Percentiles rank a stretch among this genome's conserved stretches.
Evolutionary conservation across 2,888 invertebrate species (phyloP).

Genomic region (Baronia brevicornis): DNA sequence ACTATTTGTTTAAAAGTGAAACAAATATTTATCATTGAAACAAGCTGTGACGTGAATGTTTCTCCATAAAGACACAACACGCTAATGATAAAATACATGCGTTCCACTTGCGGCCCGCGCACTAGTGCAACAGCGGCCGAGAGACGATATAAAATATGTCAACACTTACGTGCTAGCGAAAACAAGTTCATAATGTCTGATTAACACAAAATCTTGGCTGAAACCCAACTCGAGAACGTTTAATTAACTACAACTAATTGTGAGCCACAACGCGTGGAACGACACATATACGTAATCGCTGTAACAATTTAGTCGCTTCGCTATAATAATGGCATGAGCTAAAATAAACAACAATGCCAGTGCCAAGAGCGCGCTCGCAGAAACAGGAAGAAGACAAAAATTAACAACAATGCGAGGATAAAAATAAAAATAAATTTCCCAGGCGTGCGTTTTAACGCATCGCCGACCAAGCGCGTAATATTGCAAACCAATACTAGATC

Average conservation of each 20-base stretch:
- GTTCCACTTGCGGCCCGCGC: slow-evolving; percentile 29
- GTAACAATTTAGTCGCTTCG: too few relatives aligned
- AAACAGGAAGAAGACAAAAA: slow-evolving; percentile 57
- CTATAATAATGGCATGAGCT: slow-evolving; percentile 20
- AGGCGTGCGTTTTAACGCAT: slow-evolving; percentile 33
- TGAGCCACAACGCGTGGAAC: slow-evolving; percentile 8
- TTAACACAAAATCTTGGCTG: slow-evolving; percentile 54
- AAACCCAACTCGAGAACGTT: slow-evolving; percentile 44
- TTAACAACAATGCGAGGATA: slow-evolving; percentile 50
- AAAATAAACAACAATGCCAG: slow-evolving; percentile 39
- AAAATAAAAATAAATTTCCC: slow-evolving; percentile 63
- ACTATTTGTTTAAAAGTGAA: slow-evolving; percentile 1
- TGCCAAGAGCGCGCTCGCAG: slow-evolving; percentile 54
- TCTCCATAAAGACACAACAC: slow-evolving; percentile 24
- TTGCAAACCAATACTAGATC: too few relatives aligned
- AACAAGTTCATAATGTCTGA: slow-evolving; percentile 57
- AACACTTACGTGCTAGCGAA: slow-evolving; percentile 41
- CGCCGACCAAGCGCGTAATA: neutral
- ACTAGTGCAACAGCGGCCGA: slow-evolving; percentile 39
- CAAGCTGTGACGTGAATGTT: slow-evolving; percentile 37
- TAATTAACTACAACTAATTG: slow-evolving; percentile 34
- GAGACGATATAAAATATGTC: slow-evolving; percentile 48
- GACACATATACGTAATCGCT: slow-evolving; percentile 9
- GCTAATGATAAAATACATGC: slow-evolving; percentile 38
- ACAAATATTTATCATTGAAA: slow-evolving; percentile 3